Evolutionary conservation across 2,797 vertebrate genomes (phyloP), one percentile per base, ranked within the genome.

Genomic region (Craterocephalus amniculus): DNA sequence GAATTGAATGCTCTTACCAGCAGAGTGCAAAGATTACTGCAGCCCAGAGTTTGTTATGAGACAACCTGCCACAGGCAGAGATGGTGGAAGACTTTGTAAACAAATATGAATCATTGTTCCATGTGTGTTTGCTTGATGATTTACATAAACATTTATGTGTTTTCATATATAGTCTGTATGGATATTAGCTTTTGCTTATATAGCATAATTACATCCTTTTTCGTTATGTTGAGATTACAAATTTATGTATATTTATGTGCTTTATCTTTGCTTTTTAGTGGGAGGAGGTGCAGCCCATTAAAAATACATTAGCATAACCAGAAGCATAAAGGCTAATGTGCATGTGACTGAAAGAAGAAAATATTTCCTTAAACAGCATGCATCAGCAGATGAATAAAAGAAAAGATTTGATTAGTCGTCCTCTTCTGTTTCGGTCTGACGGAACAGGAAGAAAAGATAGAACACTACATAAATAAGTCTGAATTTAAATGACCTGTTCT

Each of bases 381-480:
- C 48, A 51, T 51, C 48, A 51, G 45, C n/a, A 22, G 20, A 48
- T 24, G 2, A 51, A 51, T 24, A 1, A 24, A 24, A 24, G 22
- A 24, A 8, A 45, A 45, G 13, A 36, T 4, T 38, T 3, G 2
- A 13, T 1, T 45, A 48, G 45, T 48, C 2, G 6, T 7, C 22
- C 13, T 26, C 49, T 27, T 11, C 48, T 8, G n/a, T 22, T 48
- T 49, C 14, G 1, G 49, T 26, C 49, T 52, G 24, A 52, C 2
- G 27, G n/a, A 4, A 13, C 49, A 79, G 78, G 60, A 76, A 78
- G 74, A 83, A 83, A 84, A 59, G 67, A 83, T 67, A 80, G 56
- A 51, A 81, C 84, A 88, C 82, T 84, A 85, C 83, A 87, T 6
- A 87, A 89, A 89, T 61, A 73, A 75, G 78, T 80, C 76, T 55